Percentiles rank a stretch among this genome's conserved stretches.
phyloP scores from a whole-genome alignment of 2,888 invertebrate species.

The Lycaena phlaeas region DNA sequence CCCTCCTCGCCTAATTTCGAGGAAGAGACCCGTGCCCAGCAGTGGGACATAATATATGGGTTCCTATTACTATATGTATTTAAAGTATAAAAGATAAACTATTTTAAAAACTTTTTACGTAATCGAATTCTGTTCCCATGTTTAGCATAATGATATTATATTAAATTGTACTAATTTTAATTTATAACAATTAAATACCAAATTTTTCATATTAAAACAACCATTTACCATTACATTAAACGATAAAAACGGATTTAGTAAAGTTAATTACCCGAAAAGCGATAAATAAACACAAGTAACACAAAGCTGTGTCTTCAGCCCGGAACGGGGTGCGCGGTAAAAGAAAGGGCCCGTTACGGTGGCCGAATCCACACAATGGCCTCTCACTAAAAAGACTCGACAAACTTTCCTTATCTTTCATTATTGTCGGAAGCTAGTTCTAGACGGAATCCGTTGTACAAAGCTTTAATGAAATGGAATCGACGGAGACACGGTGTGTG shows the following conservation, averaged over 20 bases:
- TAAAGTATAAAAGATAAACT: too few relatives aligned
- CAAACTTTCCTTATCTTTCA: slow-evolving; percentile 52
- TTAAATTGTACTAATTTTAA: too few relatives aligned
- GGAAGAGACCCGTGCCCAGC: too few relatives aligned
- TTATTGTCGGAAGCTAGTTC: slow-evolving; percentile 43
- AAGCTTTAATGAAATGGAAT: slow-evolving; percentile 25
- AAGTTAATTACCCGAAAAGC: slow-evolving; percentile 60
- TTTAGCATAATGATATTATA: too few relatives aligned
- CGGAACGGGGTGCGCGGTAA: slow-evolving; percentile 52
- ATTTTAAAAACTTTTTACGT: too few relatives aligned
- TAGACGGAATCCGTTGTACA: slow-evolving; percentile 26
- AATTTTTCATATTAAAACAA: too few relatives aligned
- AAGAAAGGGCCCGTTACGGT: slow-evolving; percentile 54
- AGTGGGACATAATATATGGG: too few relatives aligned
- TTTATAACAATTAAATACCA: too few relatives aligned
- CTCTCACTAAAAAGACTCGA: slow-evolving; percentile 44
- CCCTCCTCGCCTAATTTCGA: too few relatives aligned
- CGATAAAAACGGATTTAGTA: slow-evolving; percentile 44
- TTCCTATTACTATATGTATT: too few relatives aligned
- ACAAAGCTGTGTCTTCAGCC: slow-evolving; percentile 49
- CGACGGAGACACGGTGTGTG: slow-evolving; percentile 12
- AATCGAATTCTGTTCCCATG: too few relatives aligned
- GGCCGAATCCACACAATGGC: slow-evolving; percentile 47
- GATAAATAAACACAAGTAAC: slow-evolving; percentile 56
- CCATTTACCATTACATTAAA: background rate